Evolutionary conservation across 2,113 vertebrate genomes (phyloP).

Genomic region (Chlamydotis undulata): DNA sequence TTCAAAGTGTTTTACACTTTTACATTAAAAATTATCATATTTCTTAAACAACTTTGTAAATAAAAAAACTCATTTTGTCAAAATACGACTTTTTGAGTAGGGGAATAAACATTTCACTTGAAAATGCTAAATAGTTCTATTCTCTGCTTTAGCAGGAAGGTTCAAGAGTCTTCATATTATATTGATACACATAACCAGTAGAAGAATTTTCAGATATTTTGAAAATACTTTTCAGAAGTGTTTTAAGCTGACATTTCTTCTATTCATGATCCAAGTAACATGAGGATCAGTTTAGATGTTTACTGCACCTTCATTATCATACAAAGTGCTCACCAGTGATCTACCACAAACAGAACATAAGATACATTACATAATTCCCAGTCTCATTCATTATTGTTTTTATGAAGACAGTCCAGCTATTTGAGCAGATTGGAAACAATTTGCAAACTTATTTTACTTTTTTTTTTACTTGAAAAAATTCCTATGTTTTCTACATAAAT

Average conservation of each 20-base stretch:
- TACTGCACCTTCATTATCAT: neutral
- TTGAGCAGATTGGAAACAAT: neutral
- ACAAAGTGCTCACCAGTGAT: neutral
- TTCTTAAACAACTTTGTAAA: neutral
- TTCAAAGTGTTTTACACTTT: neutral
- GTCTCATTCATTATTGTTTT: neutral
- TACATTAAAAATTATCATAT: neutral
- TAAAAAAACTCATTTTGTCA: neutral
- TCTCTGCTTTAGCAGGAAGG: neutral
- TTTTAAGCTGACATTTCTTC: neutral
- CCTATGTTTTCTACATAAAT: neutral
- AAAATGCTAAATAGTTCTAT: neutral
- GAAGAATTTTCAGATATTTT: neutral
- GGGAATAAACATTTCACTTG: neutral
- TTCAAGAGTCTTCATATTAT: neutral
- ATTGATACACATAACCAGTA: neutral
- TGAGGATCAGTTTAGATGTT: neutral
- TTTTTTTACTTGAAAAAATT: neutral
- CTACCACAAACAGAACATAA: neutral
- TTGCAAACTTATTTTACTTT: neutral
- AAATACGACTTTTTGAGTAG: neutral
- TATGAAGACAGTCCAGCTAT: neutral
- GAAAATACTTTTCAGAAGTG: neutral
- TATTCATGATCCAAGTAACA: neutral
- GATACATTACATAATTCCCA: neutral